Base-by-base conservation (phyloP, 2,888 invertebrate species). In the Drosophila pseudotakahashii region DNA sequence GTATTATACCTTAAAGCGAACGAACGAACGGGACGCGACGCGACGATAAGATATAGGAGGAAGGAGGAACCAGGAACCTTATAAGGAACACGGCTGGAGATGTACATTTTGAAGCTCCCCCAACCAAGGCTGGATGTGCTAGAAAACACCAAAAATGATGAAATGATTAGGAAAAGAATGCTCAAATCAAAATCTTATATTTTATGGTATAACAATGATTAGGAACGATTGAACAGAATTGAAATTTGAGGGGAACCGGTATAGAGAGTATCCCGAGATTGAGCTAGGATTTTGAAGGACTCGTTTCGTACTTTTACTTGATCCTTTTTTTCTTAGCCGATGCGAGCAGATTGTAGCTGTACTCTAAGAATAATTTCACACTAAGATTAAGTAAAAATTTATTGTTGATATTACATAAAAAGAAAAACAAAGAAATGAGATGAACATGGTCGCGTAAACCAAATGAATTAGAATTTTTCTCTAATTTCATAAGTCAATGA, bases 401-500 rank as follows among this genome's bases (percentile, higher is more conserved):
- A 84, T 84, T 84, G 84, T 84, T 84, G 84, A 84, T 84, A 84
- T 82, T 84, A 81, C 76, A 77, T 82, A 85, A 76, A 75, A 45
- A n/a, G 7, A 44, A n/a, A 1, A 26, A 26, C 3, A 44, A 9
- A 14, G 36, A 34, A 47, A 47, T 39, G 59, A 9, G 47, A 73
- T 42, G 45, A 63, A 48, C 44, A 60, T 26, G 69, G 14, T 4
- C 37, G 36, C 50, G 45, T 34, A 76, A 73, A 55, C 58, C 75
- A 75, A 69, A 69, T 78, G 82, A 78, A 85, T 85, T 88, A 85
- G 84, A 88, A 88, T 88, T 85, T 85, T 85, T 88, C 80, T 85
- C 86, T 85, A 84, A 84, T 87, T 77, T 78, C 64, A 63, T 57
- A 85, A 75, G 81, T 82, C 48, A 72, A 64, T 41, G 72, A 70